phyloP scores from a whole-genome alignment of 2,888 invertebrate species.

The Plebejus melissa region DNA sequence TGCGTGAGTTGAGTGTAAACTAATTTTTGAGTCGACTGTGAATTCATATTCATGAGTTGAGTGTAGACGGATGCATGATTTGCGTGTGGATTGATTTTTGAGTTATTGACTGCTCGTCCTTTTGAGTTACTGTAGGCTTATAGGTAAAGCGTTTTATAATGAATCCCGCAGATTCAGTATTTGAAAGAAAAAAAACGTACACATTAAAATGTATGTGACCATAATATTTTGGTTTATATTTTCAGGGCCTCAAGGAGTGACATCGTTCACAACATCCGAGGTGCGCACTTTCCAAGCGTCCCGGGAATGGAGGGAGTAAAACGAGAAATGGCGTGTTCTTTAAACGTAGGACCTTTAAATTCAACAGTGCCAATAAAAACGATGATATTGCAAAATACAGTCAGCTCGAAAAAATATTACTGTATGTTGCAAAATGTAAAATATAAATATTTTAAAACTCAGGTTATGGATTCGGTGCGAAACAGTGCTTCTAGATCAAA shows the following conservation, averaged over 20 bases:
- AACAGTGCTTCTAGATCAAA: constrained; percentile 37
- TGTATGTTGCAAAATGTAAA: neutral
- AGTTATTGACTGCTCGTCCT: no score
- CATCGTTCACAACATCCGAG: constrained; percentile 73
- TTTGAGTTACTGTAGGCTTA: no score
- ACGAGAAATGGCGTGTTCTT: constrained; percentile 15
- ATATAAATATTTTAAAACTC: constrained; percentile 1
- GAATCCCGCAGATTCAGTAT: no score
- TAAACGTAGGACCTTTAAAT: neutral
- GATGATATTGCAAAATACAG: neutral
- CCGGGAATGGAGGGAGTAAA: constrained; percentile 67
- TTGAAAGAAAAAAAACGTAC: no score
- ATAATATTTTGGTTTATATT: constrained; percentile 30
- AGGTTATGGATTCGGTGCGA: constrained; percentile 33
- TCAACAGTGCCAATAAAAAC: constrained; percentile 21
- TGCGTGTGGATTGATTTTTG: no score
- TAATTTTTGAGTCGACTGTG: neutral
- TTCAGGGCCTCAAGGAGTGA: constrained; percentile 68
- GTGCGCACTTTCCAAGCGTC: constrained; percentile 74
- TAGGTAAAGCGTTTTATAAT: no score
- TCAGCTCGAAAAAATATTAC: neutral
- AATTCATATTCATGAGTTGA: no score
- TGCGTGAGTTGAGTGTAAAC: neutral
- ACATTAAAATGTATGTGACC: no score
- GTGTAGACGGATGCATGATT: no score